Conservation (phyloP, 2,797 vertebrate species). For the Kryptopterus vitreolus region DNA sequence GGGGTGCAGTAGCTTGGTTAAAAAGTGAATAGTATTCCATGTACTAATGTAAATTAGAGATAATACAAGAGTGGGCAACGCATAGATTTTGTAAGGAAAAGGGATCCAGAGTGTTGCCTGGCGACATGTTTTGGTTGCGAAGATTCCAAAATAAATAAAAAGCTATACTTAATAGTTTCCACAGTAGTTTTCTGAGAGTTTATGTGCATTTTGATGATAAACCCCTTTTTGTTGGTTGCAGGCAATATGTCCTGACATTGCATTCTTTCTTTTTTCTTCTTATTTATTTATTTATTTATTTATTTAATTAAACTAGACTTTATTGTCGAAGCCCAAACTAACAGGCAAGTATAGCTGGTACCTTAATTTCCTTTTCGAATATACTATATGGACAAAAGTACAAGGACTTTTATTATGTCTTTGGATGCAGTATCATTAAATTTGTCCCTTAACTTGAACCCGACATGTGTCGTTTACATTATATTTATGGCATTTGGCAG, state of each 20-base stretch:
- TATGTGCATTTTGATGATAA: background rate
- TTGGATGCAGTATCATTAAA: too few relatives aligned
- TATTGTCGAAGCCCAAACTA: too few relatives aligned
- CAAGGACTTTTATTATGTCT: too few relatives aligned
- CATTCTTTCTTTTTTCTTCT: too few relatives aligned
- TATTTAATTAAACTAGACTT: too few relatives aligned
- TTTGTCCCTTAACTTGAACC: too few relatives aligned
- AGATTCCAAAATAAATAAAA: background rate
- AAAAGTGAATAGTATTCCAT: background rate
- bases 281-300: too few relatives aligned
- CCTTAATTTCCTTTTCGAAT: too few relatives aligned
- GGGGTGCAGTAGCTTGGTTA: background rate
- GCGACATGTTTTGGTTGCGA: background rate
- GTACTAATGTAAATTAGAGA: background rate
- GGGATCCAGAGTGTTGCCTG: background rate
- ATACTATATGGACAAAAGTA: too few relatives aligned
- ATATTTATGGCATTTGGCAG: too few relatives aligned
- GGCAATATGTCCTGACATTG: background rate
- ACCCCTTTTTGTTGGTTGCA: background rate
- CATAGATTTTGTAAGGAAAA: background rate
- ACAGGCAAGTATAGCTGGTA: too few relatives aligned
- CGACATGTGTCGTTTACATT: too few relatives aligned
- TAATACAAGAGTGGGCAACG: background rate
- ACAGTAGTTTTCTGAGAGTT: background rate
- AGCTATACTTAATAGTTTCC: background rate